Conservation (phyloP, 2,113 vertebrate species). For the Halcyon senegalensis region DNA sequence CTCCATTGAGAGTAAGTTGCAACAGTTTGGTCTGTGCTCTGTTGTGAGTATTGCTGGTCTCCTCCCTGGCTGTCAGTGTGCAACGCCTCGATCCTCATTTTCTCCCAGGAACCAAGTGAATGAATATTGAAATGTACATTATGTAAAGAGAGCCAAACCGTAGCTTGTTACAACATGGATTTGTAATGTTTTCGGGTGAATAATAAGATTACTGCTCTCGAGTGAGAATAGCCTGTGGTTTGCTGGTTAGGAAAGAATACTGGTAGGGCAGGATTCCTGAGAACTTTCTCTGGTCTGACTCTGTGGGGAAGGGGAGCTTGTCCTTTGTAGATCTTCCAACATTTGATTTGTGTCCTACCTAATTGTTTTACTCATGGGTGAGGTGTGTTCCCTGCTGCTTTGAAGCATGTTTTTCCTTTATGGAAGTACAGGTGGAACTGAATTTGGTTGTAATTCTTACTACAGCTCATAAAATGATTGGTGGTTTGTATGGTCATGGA, state of each 20-base stretch:
- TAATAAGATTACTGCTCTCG: neutral
- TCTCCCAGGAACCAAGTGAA: neutral
- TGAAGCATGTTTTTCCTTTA: rapidly evolving
- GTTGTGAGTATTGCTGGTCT: neutral
- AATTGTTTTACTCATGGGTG: rapidly evolving
- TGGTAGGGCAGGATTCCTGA: neutral
- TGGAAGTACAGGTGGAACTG: neutral
- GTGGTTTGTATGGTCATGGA: neutral
- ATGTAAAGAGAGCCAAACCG: neutral
- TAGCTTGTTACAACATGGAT: neutral
- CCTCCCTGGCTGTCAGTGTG: neutral
- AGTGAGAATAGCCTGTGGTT: neutral
- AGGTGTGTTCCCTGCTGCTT: neutral
- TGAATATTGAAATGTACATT: neutral
- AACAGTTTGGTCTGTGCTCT: neutral
- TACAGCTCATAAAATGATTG: neutral
- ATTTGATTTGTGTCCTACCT: neutral
- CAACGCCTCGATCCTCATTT: neutral
- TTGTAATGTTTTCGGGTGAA: neutral
- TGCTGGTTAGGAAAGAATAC: neutral
- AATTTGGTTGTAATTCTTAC: neutral
- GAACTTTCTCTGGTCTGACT: neutral
- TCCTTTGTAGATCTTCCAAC: neutral
- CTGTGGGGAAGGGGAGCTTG: neutral
- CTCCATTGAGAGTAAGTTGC: slow-evolving; percentile 85